Evolutionary conservation across 1,140 invertebrate species (phyloP), one percentile per base, ranked within the genome.

Genomic region (Mizuhopecten yessoensis): DNA sequence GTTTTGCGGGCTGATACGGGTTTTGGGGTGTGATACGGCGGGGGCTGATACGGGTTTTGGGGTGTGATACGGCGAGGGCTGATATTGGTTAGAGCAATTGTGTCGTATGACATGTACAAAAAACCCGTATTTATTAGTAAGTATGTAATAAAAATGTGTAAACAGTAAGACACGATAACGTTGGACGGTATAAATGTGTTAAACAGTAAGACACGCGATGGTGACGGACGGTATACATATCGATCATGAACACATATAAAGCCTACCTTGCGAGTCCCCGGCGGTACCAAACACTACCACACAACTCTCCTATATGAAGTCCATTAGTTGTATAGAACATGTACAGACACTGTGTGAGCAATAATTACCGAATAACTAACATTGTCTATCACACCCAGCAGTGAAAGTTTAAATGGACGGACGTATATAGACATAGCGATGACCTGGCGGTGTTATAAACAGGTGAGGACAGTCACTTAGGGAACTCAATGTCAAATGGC

Each of bases 401-500:
- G 57, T 75, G 57, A 75, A 75, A 75, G 57, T 75, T 75, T 75
- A 75, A 75, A 75, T 75, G 57, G 57, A 5, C 57, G 57, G 23
- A 75, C 9, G n/a, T 75, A 75, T 75, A 29, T 75, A 75, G 57
- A 75, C 23, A 5, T n/a, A 17, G 29, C 29, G 29, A 75, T 75
- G n/a, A 29, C 23, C 57, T 45, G 3, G 5, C 29, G 57, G 57
- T 75, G 57, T 75, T 29, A 75, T 75, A 13, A 3, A 75, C 57
- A 75, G 57, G 57, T 75, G 29, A n/a, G 45, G 45, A n/a, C 57
- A 49, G 45, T 49, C 45, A 75, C 57, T 75, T 75, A 75, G 57
- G 23, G 57, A 29, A n/a, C 9, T 9, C 9, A 75, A 29, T 75
- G 57, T 75, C 57, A 75, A 75, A n/a, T 75, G 57, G 57, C 23